Evolutionary conservation across 2,797 vertebrate species (phyloP), one percentile per base, ranked within the genome.

Genomic region (Oreonectes daqikongensis): DNA sequence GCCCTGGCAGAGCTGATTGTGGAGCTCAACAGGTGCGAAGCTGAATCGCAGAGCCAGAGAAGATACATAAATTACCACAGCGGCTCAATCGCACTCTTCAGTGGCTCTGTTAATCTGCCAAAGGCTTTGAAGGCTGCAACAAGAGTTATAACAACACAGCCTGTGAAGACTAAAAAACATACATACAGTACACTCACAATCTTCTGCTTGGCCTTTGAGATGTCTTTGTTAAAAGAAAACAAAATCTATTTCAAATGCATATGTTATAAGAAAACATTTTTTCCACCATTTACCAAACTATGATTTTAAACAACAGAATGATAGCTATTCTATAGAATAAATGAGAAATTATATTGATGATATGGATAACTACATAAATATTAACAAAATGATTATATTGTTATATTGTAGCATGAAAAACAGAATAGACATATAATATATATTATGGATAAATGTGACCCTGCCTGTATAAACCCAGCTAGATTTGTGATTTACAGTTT

Each of bases 41-140:
- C 79, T 82, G 79, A 85, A 85, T 83, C 83, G 68, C 61, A 78
- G 82, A 86, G 85, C 84, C 86, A 82, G 81, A 64, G 82, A 81
- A 86, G 88, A 83, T 85, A 85, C 88, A 91, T 92, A 90, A 92
- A 92, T 92, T 90, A 90, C 87, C 85, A 61, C 80, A 82, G 82
- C 71, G 71, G 84, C 82, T 78, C 79, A 86, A 90, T 88, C 87
- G 79, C 87, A 86, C 72, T 66, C 82, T 84, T 28, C 82, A 78
- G 88, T 81, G 86, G 85, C 86, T 82, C 86, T 84, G 89, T 88
- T 90, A 90, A 92, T 91, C 89, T 90, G 90, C 90, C 89, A 90
- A 88, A 82, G 69, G 78, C 89, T 90, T 87, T 89, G 86, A 91
- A 89, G 86, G 84, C 83, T 60, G 82, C 81, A 87, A 81, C 81